Evolutionary conservation across 2,113 vertebrate genomes (phyloP).

Genomic region (Cygnus atratus): DNA sequence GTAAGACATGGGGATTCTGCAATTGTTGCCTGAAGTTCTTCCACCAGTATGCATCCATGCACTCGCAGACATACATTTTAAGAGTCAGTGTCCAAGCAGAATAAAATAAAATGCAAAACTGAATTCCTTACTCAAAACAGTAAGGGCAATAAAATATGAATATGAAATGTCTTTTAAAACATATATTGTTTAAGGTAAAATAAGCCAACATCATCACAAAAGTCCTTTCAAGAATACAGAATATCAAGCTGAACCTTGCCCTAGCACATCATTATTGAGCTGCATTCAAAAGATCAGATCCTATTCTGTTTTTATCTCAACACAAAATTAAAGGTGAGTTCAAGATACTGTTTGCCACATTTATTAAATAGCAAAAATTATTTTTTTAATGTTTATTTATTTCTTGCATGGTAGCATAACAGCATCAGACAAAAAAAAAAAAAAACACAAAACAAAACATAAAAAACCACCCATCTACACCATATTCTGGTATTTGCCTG

Average conservation of each 20-base stretch:
- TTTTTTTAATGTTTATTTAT: background rate
- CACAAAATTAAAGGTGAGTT: accelerated
- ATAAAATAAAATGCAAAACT: background rate
- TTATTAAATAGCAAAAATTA: background rate
- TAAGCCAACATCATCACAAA: background rate
- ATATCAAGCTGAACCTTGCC: background rate
- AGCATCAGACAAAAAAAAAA: background rate
- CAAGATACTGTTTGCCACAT: background rate
- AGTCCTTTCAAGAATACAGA: background rate
- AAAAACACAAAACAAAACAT: background rate
- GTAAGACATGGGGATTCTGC: background rate
- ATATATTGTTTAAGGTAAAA: background rate
- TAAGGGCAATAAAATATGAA: background rate
- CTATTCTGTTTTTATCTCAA: background rate
- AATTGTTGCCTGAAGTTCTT: background rate
- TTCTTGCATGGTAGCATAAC: too few relatives aligned
- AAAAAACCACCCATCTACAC: too few relatives aligned
- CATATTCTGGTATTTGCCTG: background rate
- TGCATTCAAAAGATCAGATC: background rate
- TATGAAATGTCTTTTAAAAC: background rate
- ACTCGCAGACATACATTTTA: background rate
- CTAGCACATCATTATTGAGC: background rate
- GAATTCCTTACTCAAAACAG: background rate
- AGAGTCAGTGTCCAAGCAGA: background rate
- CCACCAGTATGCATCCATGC: background rate